Evolutionary conservation across 2,797 vertebrate species (phyloP).

Genomic region (Erethizon dorsatum): DNA sequence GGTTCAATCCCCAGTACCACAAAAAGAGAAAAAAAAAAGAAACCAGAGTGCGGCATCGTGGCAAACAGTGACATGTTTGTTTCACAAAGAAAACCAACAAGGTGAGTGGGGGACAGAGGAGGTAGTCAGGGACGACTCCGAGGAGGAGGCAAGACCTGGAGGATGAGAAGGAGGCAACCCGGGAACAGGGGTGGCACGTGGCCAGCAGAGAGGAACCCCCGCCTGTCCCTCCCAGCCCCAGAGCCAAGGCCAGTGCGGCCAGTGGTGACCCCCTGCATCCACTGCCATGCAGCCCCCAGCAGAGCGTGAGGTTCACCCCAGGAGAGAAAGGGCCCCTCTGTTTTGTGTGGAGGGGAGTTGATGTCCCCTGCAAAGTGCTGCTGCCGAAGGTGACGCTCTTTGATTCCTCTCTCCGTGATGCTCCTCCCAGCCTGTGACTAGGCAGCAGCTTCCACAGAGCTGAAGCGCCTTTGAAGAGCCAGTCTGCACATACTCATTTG

Average conservation of each 20-base stretch:
- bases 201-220: background rate
- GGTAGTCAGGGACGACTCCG: background rate
- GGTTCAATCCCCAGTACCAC: no score
- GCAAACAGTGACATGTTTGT: background rate
- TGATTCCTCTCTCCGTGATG: constrained; percentile 60
- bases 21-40: background rate
- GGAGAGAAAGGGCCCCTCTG: background rate
- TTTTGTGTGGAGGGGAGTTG: background rate
- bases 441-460: constrained; percentile 12
- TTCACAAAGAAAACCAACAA: background rate
- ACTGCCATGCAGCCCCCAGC: background rate
- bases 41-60: background rate
- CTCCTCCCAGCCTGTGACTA: background rate
- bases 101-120: background rate
- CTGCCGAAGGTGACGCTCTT: constrained; percentile 34
- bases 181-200: background rate
- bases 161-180: background rate
- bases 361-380: background rate
- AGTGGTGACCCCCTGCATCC: background rate
- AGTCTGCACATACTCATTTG: background rate
- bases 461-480: background rate
- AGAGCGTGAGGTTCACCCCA: background rate
- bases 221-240: background rate
- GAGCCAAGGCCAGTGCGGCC: background rate
- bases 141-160: background rate